These are phyloP conservation scores for Sinosuthora webbiana DNA, from an alignment of 2,113 vertebrate species.

Conservation along the genomic window DNA sequence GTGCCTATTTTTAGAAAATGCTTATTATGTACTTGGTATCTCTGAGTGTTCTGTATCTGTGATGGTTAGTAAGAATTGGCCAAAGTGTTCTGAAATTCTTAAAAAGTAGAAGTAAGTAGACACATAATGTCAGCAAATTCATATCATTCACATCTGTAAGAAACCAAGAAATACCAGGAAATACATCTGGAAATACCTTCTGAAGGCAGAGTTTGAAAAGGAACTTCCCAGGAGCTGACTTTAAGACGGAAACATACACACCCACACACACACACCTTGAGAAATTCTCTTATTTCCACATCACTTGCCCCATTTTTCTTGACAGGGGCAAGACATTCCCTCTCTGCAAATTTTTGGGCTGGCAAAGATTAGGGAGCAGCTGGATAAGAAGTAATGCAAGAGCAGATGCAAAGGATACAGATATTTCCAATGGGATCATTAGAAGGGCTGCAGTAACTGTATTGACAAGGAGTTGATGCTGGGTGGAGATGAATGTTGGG, in stretches of 20 bases:
- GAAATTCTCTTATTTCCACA: neutral
- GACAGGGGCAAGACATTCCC: rapidly evolving
- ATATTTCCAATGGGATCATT: neutral
- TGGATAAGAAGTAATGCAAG: neutral
- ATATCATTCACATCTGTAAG: neutral
- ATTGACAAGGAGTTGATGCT: neutral
- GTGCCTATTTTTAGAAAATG: neutral
- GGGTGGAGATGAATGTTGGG: neutral
- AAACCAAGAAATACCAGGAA: neutral
- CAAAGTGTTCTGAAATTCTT: neutral
- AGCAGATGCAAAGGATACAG: neutral
- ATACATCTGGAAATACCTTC: neutral
- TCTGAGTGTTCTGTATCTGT: neutral
- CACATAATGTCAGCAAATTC: neutral
- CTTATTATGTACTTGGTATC: neutral
- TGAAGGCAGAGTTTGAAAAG: neutral
- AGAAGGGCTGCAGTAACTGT: neutral
- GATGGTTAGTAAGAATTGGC: neutral
- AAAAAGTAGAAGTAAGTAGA: neutral
- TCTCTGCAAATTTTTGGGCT: neutral
- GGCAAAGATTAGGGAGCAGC: neutral
- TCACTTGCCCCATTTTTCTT: neutral
- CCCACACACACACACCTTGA: neutral
- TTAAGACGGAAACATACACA: neutral
- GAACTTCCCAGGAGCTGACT: neutral